Percentiles rank a stretch among this genome's conserved stretches.
These are phyloP conservation scores for Cheilosia variabilis DNA, from an alignment of 2,888 invertebrate genomes.

Conservation along the genomic window DNA sequence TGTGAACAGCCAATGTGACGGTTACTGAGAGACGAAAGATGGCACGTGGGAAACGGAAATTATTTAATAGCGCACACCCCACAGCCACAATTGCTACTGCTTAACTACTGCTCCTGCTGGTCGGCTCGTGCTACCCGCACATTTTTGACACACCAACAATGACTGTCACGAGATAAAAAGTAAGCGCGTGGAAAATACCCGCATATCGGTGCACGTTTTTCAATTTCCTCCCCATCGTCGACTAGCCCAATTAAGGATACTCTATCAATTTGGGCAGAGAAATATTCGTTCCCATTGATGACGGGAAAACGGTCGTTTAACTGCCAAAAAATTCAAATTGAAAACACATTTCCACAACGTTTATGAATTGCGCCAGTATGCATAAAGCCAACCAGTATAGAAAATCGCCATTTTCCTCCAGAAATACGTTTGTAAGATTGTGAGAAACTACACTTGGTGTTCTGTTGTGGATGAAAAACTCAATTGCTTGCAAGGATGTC, in stretches of 20 bases:
- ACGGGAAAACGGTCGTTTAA: slow-evolving; percentile 36
- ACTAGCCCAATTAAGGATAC: slow-evolving; percentile 70
- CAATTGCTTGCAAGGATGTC: slow-evolving; percentile 45
- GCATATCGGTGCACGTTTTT: slow-evolving; percentile 46
- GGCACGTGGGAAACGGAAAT: slow-evolving; percentile 69
- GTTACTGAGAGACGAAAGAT: slow-evolving; percentile 33
- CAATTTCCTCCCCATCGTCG: slow-evolving; percentile 55
- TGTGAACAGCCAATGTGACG: slow-evolving; percentile 14
- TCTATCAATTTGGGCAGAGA: slow-evolving; percentile 23
- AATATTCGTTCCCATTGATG: slow-evolving; percentile 11
- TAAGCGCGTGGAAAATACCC: slow-evolving; percentile 40
- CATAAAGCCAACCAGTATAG: slow-evolving; percentile 36
- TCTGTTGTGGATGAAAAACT: slow-evolving; percentile 52
- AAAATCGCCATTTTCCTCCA: slow-evolving; percentile 40
- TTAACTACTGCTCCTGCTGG: slow-evolving; percentile 59
- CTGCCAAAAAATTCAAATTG: slow-evolving; percentile 61
- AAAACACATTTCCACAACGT: slow-evolving; percentile 49
- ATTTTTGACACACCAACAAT: slow-evolving; percentile 41
- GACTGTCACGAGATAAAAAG: background rate
- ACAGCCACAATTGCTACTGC: slow-evolving; percentile 21
- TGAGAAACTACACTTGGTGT: slow-evolving; percentile 17
- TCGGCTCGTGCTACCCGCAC: slow-evolving; percentile 65
- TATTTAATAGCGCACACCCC: slow-evolving; percentile 16
- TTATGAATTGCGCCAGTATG: background rate
- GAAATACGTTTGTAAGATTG: background rate